Evolutionary conservation across 1,140 invertebrate species (phyloP).

Genomic region (Helicoverpa armigera): DNA sequence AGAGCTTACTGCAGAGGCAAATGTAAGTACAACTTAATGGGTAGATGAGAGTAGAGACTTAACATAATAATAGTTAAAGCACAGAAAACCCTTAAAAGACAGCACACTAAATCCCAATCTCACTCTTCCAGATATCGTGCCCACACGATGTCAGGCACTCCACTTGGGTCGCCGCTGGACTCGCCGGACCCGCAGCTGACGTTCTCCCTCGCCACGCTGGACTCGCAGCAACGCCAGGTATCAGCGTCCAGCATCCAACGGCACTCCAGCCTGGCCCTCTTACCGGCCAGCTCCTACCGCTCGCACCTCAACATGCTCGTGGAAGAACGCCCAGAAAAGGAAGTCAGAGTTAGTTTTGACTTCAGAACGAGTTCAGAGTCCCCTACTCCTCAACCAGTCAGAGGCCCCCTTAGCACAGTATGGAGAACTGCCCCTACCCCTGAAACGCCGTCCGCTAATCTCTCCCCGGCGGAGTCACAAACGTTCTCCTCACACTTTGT

Average conservation of each 20-base stretch:
- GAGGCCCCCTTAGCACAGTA: constrained; percentile 76
- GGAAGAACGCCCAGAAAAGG: constrained; percentile 77
- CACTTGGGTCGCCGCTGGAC: constrained; percentile 91
- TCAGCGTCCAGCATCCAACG: constrained; percentile 83
- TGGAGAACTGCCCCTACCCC: constrained; percentile 86
- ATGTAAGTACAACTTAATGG: constrained; percentile 88
- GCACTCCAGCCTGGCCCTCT: constrained; percentile 78
- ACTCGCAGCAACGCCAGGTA: constrained; percentile 88
- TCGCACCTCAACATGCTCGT: constrained; percentile 83
- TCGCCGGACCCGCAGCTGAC: constrained; percentile 89
- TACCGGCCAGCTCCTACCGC: constrained; percentile 81
- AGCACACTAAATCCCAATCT: not conserved
- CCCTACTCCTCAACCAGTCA: constrained; percentile 71
- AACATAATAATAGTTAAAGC: not conserved
- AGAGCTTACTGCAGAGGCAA: constrained; percentile 94
- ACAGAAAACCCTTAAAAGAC: not conserved
- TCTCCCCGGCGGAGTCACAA: constrained; percentile 87
- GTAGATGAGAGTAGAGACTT: not conserved
- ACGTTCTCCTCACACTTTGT: constrained; percentile 88
- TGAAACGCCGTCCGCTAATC: constrained; percentile 88
- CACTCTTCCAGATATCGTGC: constrained; percentile 88
- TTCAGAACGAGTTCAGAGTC: constrained; percentile 78
- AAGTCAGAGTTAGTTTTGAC: constrained; percentile 84
- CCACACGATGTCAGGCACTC: constrained; percentile 88
- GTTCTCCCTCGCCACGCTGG: constrained; percentile 88